A percentile compares a stretch with the other conserved stretches of the same genome.
These are phyloP conservation scores for Cyanoramphus novaezelandiae DNA, from an alignment of 2,113 vertebrate genomes.

Conservation along the genomic window DNA sequence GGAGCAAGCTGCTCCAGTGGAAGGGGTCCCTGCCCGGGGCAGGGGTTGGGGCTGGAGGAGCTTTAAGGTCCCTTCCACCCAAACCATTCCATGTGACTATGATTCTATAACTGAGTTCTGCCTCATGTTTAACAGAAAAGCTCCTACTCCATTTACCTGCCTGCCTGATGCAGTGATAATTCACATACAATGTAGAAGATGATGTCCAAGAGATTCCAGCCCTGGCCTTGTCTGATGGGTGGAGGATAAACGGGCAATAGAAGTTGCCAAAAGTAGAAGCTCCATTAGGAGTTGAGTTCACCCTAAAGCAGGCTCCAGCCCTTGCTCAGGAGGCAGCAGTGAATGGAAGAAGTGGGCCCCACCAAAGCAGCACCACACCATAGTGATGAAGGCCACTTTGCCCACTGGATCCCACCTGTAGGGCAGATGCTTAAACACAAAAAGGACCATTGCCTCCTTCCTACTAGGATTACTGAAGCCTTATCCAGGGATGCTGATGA, in stretches of 20 bases:
- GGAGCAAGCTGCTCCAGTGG: not conserved
- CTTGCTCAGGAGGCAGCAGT: not conserved
- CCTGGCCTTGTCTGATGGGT: not conserved
- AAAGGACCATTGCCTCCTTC: not conserved
- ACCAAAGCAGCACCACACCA: not conserved
- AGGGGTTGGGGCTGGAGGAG: not conserved
- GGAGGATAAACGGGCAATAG: not conserved
- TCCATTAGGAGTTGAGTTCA: not conserved
- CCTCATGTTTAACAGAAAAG: not conserved
- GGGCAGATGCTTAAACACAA: not conserved
- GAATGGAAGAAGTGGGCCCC: not conserved
- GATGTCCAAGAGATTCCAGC: not conserved
- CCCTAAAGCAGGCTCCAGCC: not conserved
- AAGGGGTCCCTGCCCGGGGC: not conserved
- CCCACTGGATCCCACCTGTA: not conserved
- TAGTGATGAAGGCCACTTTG: not conserved
- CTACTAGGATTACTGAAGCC: rapidly evolving
- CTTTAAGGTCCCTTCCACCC: not conserved
- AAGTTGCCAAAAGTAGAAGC: not conserved
- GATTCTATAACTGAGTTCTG: not conserved
- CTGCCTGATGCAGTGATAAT: not conserved
- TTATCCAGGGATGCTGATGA: not conserved
- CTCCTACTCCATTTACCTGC: not conserved
- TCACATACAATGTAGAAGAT: not conserved
- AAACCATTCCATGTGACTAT: not conserved